phyloP scores from a whole-genome alignment of 2,888 invertebrate species.

The Mythimna ferrago region DNA sequence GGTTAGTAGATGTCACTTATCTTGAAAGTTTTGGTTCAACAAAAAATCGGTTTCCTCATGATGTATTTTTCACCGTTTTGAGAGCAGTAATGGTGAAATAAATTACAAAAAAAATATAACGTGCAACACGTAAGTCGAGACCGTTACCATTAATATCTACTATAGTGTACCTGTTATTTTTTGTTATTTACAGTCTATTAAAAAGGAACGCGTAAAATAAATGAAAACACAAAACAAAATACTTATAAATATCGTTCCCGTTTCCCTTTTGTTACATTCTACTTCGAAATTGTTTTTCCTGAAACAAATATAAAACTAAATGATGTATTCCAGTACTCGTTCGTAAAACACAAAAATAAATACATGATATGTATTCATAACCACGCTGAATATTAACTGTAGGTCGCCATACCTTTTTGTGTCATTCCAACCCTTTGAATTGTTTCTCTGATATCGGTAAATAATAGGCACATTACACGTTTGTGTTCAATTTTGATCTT shows the following conservation, averaged over 20 bases:
- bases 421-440: slow-evolving; percentile 64
- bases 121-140: no score
- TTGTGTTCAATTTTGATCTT: slow-evolving; percentile 66
- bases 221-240: not conserved
- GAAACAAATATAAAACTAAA: slow-evolving; percentile 26
- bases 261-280: slow-evolving; percentile 10
- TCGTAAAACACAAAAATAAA: slow-evolving; percentile 59
- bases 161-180: not conserved
- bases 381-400: slow-evolving; percentile 66
- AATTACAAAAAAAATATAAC: no score
- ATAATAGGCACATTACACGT: slow-evolving; percentile 65
- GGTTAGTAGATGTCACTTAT: no score
- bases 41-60: no score
- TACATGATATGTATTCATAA: slow-evolving; percentile 61
- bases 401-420: slow-evolving; percentile 63
- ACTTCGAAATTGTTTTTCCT: slow-evolving; percentile 24
- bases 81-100: no score
- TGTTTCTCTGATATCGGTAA: slow-evolving; percentile 69
- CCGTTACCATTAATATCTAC: no score
- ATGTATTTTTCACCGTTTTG: no score
- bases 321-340: slow-evolving; percentile 44
- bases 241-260: not conserved
- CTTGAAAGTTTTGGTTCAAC: no score
- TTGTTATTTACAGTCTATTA: not conserved
- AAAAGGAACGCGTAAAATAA: not conserved